Conservation (phyloP, 2,888 invertebrate genomes). For the Standfussiana lucernea region DNA sequence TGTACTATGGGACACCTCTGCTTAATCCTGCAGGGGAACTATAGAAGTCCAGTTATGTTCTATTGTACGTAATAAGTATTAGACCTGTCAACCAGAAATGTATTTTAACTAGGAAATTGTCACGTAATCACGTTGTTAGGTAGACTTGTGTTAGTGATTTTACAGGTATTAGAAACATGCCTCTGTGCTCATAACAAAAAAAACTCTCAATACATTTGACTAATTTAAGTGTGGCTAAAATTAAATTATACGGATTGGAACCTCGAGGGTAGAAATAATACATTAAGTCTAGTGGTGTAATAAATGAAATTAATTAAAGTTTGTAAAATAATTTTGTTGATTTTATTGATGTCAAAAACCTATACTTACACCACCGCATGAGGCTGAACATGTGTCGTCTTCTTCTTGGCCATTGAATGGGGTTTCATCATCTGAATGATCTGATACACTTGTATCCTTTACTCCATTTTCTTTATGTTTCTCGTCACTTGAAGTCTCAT, state of each 20-base stretch:
- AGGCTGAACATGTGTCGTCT: slow-evolving; percentile 81
- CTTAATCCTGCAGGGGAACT: not conserved
- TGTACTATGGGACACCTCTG: not conserved
- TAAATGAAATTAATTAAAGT: slow-evolving; percentile 62
- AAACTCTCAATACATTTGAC: slow-evolving; percentile 14
- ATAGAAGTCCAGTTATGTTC: not conserved
- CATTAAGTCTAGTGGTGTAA: slow-evolving; percentile 63
- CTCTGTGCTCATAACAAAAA: slow-evolving; percentile 12
- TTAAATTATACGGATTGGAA: slow-evolving; percentile 43
- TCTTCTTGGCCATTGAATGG: slow-evolving; percentile 72
- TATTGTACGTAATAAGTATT: slow-evolving; percentile 22
- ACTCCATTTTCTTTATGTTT: slow-evolving; percentile 48
- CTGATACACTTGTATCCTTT: slow-evolving; percentile 53
- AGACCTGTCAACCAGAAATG: slow-evolving; percentile 8
- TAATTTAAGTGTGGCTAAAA: slow-evolving; percentile 30
- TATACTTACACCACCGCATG: slow-evolving; percentile 77
- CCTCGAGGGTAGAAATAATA: slow-evolving; percentile 38
- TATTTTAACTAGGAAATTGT: slow-evolving; percentile 43
- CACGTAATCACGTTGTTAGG: not conserved
- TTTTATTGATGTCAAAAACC: slow-evolving; percentile 66
- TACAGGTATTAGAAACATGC: slow-evolving; percentile 31
- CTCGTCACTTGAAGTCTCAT: slow-evolving; percentile 60
- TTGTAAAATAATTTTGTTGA: slow-evolving; percentile 36
- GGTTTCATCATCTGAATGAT: slow-evolving; percentile 71
- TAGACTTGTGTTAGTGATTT: slow-evolving; percentile 18